A percentile compares a stretch with the other conserved stretches of the same genome.
phyloP scores from a whole-genome alignment of 2,797 vertebrate genomes.

The Gouania willdenowi region DNA sequence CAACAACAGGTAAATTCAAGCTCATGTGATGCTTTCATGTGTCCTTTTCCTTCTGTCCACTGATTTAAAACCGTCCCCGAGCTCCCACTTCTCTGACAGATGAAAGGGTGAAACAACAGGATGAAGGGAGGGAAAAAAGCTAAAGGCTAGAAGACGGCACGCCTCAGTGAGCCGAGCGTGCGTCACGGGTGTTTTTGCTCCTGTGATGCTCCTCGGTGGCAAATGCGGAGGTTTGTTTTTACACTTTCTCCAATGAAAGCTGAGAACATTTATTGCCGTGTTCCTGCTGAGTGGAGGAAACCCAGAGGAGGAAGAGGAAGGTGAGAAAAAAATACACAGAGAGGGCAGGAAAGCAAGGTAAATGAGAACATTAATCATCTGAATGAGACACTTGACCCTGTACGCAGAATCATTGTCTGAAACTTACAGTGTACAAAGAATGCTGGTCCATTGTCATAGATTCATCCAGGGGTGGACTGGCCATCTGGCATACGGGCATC shows the following conservation, averaged over 20 bases:
- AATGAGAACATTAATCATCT: slow-evolving; percentile 59
- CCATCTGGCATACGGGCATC: too few relatives aligned
- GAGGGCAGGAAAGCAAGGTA: slow-evolving; percentile 9
- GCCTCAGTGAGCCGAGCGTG: slow-evolving; percentile 16
- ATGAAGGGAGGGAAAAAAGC: slow-evolving; percentile 4
- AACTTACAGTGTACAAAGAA: too few relatives aligned
- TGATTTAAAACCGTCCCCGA: slow-evolving; percentile 11
- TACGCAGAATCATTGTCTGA: slow-evolving; percentile 41
- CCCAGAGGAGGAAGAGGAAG: neutral
- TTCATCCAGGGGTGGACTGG: too few relatives aligned
- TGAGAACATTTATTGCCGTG: slow-evolving; percentile 1
- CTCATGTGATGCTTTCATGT: slow-evolving; percentile 12
- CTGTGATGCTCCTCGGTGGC: neutral
- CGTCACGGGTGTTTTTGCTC: slow-evolving; percentile 46
- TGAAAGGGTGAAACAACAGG: slow-evolving; percentile 23
- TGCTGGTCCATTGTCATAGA: too few relatives aligned
- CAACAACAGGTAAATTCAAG: slow-evolving; percentile 46
- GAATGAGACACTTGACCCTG: slow-evolving; percentile 49
- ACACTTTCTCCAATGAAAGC: slow-evolving; percentile 4
- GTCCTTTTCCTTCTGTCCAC: slow-evolving; percentile 9
- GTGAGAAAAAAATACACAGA: slow-evolving; percentile 7
- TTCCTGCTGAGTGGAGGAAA: neutral
- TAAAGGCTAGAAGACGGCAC: slow-evolving; percentile 19
- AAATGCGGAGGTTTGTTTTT: slow-evolving; percentile 18
- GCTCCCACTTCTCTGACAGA: slow-evolving; percentile 11